Evolutionary conservation across 2,888 invertebrate genomes (phyloP).

Genomic region (Halictus ligatus): DNA sequence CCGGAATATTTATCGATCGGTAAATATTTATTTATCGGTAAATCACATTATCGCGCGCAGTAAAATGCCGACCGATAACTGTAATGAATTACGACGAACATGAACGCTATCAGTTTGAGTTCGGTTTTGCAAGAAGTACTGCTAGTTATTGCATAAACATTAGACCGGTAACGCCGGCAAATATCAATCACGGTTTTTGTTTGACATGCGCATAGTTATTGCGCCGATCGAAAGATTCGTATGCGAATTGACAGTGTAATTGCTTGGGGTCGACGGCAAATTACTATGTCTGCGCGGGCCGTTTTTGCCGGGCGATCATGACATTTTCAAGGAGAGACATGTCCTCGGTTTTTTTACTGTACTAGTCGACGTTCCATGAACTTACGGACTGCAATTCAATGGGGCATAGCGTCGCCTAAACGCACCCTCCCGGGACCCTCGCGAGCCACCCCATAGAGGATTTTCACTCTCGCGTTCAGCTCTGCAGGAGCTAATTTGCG

Average conservation of each 20-base stretch:
- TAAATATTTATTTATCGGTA: no score
- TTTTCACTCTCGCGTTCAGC: neutral
- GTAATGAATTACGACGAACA: neutral
- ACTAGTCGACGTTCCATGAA: neutral
- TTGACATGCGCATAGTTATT: neutral
- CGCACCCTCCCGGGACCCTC: neutral
- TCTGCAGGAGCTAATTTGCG: neutral
- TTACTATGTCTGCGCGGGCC: neutral
- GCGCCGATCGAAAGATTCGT: neutral
- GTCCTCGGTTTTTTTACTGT: no score
- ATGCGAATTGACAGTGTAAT: neutral
- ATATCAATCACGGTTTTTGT: neutral
- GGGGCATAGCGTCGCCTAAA: neutral
- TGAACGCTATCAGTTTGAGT: no score
- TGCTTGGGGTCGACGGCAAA: neutral
- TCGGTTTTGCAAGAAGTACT: no score
- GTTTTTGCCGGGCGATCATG: neutral
- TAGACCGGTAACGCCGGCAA: neutral
- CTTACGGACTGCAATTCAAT: neutral
- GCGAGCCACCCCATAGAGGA: neutral
- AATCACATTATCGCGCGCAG: no score
- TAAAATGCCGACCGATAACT: neutral
- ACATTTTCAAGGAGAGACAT: no score
- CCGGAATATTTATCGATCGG: no score
- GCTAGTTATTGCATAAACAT: neutral